A percentile compares a stretch with the other conserved stretches of the same genome.
phyloP scores from a whole-genome alignment of 2,888 invertebrate species.

The Calliphora vomitoria region DNA sequence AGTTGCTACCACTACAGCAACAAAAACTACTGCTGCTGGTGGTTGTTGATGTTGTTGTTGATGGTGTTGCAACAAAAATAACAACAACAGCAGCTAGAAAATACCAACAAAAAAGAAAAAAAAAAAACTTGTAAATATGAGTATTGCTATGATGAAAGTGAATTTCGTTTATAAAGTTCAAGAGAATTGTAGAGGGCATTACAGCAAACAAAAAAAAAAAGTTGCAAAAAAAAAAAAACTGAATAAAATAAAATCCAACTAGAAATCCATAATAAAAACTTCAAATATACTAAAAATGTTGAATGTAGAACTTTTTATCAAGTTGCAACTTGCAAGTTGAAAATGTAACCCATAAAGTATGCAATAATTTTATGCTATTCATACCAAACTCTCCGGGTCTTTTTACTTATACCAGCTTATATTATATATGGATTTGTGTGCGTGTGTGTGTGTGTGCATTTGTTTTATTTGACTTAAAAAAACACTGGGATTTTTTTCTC shows the following conservation, averaged over 20 bases:
- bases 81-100: conserved; percentile 10
- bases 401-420: neutral
- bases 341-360: conserved; percentile 69
- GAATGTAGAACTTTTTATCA: conserved; percentile 40
- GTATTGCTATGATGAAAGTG: conserved; percentile 70
- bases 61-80: conserved; percentile 13
- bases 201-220: conserved; percentile 5
- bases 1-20: conserved; percentile 22
- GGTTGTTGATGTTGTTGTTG: conserved; percentile 19
- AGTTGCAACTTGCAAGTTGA: conserved; percentile 49
- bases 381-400: conserved; percentile 3
- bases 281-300: conserved; percentile 48
- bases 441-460: neutral
- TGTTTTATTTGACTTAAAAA: conserved; percentile 61
- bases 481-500: conserved; percentile 18
- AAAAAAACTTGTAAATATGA: conserved; percentile 49
- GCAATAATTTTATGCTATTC: conserved; percentile 59
- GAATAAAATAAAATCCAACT: conserved; percentile 42
- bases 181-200: conserved; percentile 62
- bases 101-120: neutral
- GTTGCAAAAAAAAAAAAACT: neutral
- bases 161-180: conserved; percentile 73
- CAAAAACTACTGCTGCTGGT: neutral
- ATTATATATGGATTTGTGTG: neutral
- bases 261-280: conserved; percentile 67